Conservation (phyloP, 2,888 invertebrate genomes). For the Graphium colonna region DNA sequence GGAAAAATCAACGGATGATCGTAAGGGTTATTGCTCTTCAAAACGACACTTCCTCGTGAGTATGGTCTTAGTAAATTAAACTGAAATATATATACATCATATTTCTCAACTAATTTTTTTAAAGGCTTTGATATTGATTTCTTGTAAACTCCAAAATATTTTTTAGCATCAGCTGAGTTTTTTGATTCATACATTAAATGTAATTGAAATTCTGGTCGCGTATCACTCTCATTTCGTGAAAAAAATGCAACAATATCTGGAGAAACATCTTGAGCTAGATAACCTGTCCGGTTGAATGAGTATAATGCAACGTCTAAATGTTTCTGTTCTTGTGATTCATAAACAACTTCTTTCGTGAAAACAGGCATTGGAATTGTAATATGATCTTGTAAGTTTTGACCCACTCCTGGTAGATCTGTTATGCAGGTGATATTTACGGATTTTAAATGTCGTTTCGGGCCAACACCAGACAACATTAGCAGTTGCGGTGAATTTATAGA, state of each 20-base stretch:
- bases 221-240: constrained; percentile 41
- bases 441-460: constrained; percentile 55
- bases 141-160: constrained; percentile 41
- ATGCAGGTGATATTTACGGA: constrained; percentile 52
- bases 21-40: constrained; percentile 77
- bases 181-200: constrained; percentile 39
- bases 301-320: constrained; percentile 64
- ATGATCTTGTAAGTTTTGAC: constrained; percentile 79
- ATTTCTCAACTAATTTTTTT: constrained; percentile 38
- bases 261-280: constrained; percentile 62
- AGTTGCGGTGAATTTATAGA: constrained; percentile 71
- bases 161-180: constrained; percentile 36
- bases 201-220: constrained; percentile 49
- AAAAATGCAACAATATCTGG: constrained; percentile 72
- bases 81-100: constrained; percentile 47
- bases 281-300: constrained; percentile 70
- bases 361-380: constrained; percentile 54
- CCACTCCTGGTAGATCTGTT: constrained; percentile 66
- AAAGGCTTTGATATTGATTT: constrained; percentile 39
- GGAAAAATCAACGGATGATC: constrained; percentile 81
- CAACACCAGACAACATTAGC: constrained; percentile 75
- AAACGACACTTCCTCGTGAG: constrained; percentile 75
- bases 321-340: constrained; percentile 34
- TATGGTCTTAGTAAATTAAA: constrained; percentile 67
- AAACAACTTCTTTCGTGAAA: constrained; percentile 43